Percentiles rank a stretch among this genome's conserved stretches.
Evolutionary conservation across 2,797 vertebrate genomes (phyloP).

Genomic region (Macropus fuliginosus): DNA sequence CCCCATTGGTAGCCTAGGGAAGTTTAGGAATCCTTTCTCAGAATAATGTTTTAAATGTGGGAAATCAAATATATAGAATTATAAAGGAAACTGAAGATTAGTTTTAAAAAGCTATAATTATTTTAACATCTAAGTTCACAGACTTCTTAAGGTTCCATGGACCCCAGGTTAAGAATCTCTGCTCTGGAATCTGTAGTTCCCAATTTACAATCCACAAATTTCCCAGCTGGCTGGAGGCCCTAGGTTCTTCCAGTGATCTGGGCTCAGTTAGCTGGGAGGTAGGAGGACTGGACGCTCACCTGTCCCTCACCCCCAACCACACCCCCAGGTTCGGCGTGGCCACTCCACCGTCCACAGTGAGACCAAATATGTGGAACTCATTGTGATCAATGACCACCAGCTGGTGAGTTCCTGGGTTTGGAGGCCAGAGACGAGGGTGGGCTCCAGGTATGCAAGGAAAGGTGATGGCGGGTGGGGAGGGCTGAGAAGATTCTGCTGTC

Average conservation of each 20-base stretch:
- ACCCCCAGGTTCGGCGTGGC: constrained; percentile 89
- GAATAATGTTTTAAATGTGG: not conserved
- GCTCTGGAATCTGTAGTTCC: not conserved
- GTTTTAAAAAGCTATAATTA: not conserved
- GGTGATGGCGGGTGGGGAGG: not conserved
- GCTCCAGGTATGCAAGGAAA: not conserved
- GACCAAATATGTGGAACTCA: constrained; percentile 98
- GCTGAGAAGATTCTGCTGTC: not conserved
- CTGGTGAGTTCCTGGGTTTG: constrained; percentile 85
- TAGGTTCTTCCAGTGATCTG: not conserved
- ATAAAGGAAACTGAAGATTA: not conserved
- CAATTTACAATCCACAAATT: not conserved
- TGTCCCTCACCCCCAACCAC: not conserved
- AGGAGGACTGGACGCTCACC: constrained; percentile 73
- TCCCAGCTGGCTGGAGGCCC: not conserved
- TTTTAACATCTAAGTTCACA: not conserved
- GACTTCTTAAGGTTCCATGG: not conserved
- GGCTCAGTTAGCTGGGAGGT: constrained; percentile 56
- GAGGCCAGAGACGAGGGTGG: fast-evolving
- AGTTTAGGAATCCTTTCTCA: not conserved
- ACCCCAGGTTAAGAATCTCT: not conserved
- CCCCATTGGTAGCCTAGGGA: not conserved
- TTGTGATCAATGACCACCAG: constrained; percentile 95
- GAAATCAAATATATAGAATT: not conserved
- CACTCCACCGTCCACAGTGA: constrained; percentile 94